These are phyloP conservation scores for Myathropa florea DNA, from an alignment of 2,888 invertebrate genomes.

Conservation along the genomic window DNA sequence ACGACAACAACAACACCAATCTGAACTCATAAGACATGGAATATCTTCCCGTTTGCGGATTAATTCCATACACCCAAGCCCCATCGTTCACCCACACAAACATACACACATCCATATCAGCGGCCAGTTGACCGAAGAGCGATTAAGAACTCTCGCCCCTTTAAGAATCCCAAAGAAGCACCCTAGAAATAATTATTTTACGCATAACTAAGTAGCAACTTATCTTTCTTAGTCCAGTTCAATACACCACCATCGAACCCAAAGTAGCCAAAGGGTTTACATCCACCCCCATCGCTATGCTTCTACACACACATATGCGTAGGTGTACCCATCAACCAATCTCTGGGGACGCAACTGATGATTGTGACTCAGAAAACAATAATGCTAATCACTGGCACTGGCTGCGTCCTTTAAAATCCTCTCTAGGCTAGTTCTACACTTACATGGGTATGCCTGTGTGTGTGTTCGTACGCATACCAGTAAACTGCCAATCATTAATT, in stretches of 20 bases:
- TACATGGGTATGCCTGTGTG: not conserved
- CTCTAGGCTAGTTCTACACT: not conserved
- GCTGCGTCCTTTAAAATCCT: conserved; percentile 55
- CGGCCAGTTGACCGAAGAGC: conserved; percentile 66
- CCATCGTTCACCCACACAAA: not conserved
- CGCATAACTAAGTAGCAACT: conserved; percentile 69
- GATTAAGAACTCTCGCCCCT: conserved; percentile 47
- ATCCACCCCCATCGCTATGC: not conserved
- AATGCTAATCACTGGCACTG: conserved; percentile 62
- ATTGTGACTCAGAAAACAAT: conserved; percentile 66
- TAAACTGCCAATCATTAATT: conserved; percentile 72
- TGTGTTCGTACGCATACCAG: conserved; percentile 15
- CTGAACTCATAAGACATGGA: conserved; percentile 47
- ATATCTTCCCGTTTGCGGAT: conserved; percentile 62
- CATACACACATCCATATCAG: not conserved
- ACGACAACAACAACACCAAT: conserved; percentile 32
- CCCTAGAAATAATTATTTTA: conserved; percentile 68
- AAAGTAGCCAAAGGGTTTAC: conserved; percentile 39
- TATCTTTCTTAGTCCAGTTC: conserved; percentile 71
- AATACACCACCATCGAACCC: conserved; percentile 25
- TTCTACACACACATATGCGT: not conserved
- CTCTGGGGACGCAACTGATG: conserved; percentile 47
- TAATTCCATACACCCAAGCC: conserved; percentile 33
- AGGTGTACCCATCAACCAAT: not conserved
- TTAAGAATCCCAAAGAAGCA: conserved; percentile 14